These are phyloP conservation scores for Agrochola circellaris DNA, from an alignment of 2,888 invertebrate genomes.

Conservation along the genomic window DNA sequence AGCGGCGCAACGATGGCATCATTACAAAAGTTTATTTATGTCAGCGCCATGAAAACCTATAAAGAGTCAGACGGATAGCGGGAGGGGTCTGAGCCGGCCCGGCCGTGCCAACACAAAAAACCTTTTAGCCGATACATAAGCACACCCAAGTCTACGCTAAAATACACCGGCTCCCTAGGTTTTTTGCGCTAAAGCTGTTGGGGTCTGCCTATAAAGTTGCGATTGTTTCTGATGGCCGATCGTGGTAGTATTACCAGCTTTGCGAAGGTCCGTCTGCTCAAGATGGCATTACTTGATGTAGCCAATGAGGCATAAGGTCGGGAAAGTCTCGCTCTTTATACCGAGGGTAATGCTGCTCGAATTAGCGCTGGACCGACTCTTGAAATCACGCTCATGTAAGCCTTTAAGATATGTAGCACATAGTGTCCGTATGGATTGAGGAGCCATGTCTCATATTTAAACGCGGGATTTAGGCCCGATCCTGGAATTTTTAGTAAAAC, in stretches of 20 bases:
- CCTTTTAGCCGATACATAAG: slow-evolving; percentile 66
- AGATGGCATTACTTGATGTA: slow-evolving; percentile 37
- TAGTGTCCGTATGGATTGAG: too few species aligned
- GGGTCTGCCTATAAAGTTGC: slow-evolving; percentile 43
- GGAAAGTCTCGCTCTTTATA: neutral
- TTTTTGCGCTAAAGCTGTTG: slow-evolving; percentile 56
- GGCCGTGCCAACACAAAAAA: slow-evolving; percentile 63
- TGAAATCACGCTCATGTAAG: neutral
- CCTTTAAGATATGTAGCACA: neutral
- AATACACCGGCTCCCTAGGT: slow-evolving; percentile 57
- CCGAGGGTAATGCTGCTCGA: neutral
- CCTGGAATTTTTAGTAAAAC: too few species aligned
- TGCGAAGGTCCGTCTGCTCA: slow-evolving; percentile 35
- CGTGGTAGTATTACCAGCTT: slow-evolving; percentile 42
- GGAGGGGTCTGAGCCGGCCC: slow-evolving; percentile 5
- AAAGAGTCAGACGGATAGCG: slow-evolving; percentile 18
- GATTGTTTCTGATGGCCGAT: slow-evolving; percentile 52
- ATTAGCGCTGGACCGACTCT: neutral
- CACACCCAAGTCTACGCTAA: slow-evolving; percentile 58
- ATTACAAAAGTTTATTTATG: slow-evolving; percentile 56
- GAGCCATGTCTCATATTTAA: too few species aligned
- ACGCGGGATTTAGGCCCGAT: too few species aligned
- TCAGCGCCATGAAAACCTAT: slow-evolving; percentile 57
- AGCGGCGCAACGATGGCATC: slow-evolving; percentile 24
- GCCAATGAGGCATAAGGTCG: slow-evolving; percentile 17